Percentiles rank a stretch among this genome's conserved stretches.
Evolutionary conservation across 1,140 invertebrate genomes (phyloP).

Genomic region (Akabosia matsudoensis): DNA sequence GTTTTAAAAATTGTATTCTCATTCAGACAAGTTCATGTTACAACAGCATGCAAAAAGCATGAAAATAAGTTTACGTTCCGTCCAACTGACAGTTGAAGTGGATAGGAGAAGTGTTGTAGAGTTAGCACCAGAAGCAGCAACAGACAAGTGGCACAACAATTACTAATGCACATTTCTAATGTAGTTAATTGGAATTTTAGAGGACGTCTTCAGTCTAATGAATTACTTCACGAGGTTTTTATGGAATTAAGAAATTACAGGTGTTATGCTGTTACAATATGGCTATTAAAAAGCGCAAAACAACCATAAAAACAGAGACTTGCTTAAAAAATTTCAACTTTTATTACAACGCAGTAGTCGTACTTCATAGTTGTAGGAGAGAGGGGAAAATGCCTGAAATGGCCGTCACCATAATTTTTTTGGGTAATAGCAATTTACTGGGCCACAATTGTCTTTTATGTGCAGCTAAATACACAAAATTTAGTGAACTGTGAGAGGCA

Average conservation of each 20-base stretch:
- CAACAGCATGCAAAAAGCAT: not conserved
- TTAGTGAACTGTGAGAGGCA: not conserved
- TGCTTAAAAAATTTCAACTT: too few species aligned
- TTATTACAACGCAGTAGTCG: too few species aligned
- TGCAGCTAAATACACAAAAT: not conserved
- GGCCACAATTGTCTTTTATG: not conserved
- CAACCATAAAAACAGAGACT: too few species aligned
- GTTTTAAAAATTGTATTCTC: not conserved
- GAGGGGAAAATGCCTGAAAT: not conserved
- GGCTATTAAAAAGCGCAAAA: too few species aligned
- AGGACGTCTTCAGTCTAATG: not conserved
- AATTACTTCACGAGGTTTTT: not conserved
- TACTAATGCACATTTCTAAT: not conserved
- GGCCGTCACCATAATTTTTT: not conserved
- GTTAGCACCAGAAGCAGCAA: too few species aligned
- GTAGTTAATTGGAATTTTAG: not conserved
- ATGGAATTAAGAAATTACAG: not conserved
- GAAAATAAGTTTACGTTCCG: not conserved
- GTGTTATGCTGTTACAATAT: not conserved
- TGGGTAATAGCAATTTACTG: not conserved
- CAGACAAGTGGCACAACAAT: not conserved
- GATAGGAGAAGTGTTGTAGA: too few species aligned
- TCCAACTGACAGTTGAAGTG: too few species aligned
- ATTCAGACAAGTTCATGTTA: not conserved
- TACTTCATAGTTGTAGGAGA: too few species aligned